Conservation (phyloP, 2,888 invertebrate genomes). For the Eristalinus sepulchralis region DNA sequence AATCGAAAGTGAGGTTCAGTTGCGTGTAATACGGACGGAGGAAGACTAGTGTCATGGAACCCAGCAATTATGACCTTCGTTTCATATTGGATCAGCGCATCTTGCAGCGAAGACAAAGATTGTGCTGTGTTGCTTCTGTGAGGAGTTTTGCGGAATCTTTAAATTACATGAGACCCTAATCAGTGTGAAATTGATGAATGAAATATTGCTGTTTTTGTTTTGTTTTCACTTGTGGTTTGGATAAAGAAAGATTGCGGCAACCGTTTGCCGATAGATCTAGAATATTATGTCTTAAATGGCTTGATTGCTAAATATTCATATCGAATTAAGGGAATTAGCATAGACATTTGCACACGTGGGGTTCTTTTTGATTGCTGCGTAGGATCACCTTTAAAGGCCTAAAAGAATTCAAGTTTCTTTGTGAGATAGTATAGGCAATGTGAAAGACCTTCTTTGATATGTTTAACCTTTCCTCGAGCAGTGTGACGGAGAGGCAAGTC, state of each 20-base stretch:
- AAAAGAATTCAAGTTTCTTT: too few species aligned
- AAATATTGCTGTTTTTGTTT: not conserved
- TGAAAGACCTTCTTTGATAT: too few species aligned
- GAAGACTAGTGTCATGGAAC: not conserved
- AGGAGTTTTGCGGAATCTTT: not conserved
- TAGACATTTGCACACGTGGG: too few species aligned
- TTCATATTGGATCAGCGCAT: slow-evolving; percentile 31
- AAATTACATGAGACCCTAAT: not conserved
- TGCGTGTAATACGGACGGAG: slow-evolving; percentile 24
- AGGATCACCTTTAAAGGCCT: too few species aligned
- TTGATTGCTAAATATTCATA: too few species aligned
- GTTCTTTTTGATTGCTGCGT: too few species aligned
- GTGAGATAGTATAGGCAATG: too few species aligned
- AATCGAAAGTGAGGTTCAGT: slow-evolving; percentile 50
- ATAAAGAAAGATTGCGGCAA: not conserved
- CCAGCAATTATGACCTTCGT: not conserved
- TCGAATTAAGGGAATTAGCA: too few species aligned
- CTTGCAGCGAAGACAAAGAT: not conserved
- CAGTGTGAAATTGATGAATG: not conserved
- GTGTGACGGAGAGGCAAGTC: too few species aligned
- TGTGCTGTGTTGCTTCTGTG: not conserved
- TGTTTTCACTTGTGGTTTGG: not conserved
- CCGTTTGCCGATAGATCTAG: too few species aligned
- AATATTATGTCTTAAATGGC: too few species aligned
- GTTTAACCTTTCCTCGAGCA: too few species aligned